phyloP scores from a whole-genome alignment of 1,140 invertebrate species.

The Gonatopus flavifemur region DNA sequence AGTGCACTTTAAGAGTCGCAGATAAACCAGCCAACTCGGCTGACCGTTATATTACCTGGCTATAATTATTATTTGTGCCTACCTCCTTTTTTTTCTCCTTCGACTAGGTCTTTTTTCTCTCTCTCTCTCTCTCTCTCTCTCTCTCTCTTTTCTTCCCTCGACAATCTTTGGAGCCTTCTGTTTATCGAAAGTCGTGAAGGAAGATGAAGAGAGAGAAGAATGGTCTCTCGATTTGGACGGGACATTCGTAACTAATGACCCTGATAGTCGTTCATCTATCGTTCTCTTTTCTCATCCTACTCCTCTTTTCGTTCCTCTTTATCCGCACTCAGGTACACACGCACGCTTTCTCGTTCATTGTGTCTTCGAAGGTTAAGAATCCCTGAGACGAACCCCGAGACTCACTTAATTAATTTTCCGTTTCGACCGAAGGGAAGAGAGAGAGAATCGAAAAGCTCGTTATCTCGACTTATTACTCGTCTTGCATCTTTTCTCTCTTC shows the following conservation, averaged over 20 bases:
- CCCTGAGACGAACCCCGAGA: conserved; percentile 34
- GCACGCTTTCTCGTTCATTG: conserved; percentile 32
- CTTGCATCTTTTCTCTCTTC: conserved; percentile 26
- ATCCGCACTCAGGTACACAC: conserved; percentile 10
- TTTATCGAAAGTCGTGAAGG: conserved; percentile 18
- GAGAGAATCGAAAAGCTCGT: conserved; percentile 41
- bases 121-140: neutral
- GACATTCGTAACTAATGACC: conserved; percentile 57
- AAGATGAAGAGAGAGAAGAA: conserved; percentile 19
- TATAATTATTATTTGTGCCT: too few relatives aligned
- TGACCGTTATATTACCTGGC: too few relatives aligned
- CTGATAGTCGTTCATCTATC: conserved; percentile 45
- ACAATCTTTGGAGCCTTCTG: conserved; percentile 43
- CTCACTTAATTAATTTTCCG: conserved; percentile 53
- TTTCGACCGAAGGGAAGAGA: conserved; percentile 27
- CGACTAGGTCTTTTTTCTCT: conserved; percentile 44
- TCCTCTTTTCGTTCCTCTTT: conserved; percentile 8
- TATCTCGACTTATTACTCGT: conserved; percentile 38
- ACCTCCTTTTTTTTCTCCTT: too few relatives aligned
- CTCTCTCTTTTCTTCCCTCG: conserved; percentile 21
- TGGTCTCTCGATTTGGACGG: conserved; percentile 36
- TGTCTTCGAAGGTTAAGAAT: conserved; percentile 43
- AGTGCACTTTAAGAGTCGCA: too few relatives aligned
- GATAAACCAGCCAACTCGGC: too few relatives aligned
- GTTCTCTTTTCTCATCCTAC: conserved; percentile 12